phyloP scores from a whole-genome alignment of 1,140 invertebrate species.

The Contarinia nasturtii region DNA sequence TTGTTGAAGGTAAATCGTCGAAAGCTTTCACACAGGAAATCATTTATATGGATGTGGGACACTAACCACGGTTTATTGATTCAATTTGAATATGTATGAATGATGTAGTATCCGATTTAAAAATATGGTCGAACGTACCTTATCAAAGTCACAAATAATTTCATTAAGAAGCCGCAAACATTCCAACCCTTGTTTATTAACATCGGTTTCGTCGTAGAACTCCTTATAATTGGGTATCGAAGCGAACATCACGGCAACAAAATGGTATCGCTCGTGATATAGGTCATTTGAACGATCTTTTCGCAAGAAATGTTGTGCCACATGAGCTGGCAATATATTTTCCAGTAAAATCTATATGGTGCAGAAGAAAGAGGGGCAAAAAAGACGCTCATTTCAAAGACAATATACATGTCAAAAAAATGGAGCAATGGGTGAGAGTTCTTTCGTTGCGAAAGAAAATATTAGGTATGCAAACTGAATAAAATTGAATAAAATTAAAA shows the following conservation, averaged over 20 bases:
- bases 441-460: not conserved
- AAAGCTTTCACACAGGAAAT: no score
- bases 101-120: no score
- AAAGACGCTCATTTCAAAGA: not conserved
- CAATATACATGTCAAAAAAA: not conserved
- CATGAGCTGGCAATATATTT: slow-evolving; percentile 91
- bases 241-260: slow-evolving; percentile 94
- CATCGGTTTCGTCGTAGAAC: slow-evolving; percentile 94
- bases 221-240: slow-evolving; percentile 98
- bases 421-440: not conserved
- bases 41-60: no score
- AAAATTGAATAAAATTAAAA: not conserved
- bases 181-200: slow-evolving; percentile 91
- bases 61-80: no score
- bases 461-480: not conserved
- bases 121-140: slow-evolving; percentile 35
- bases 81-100: not conserved
- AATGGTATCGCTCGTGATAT: slow-evolving; percentile 86
- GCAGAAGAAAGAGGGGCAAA: not conserved
- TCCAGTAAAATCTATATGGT: slow-evolving; percentile 56
- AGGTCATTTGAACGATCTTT: slow-evolving; percentile 44
- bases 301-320: slow-evolving; percentile 79
- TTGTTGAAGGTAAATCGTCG: no score
- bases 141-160: slow-evolving; percentile 97
- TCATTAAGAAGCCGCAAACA: slow-evolving; percentile 89